These are phyloP conservation scores for Melieria crassipennis DNA, from an alignment of 2,888 invertebrate genomes.

Conservation along the genomic window DNA sequence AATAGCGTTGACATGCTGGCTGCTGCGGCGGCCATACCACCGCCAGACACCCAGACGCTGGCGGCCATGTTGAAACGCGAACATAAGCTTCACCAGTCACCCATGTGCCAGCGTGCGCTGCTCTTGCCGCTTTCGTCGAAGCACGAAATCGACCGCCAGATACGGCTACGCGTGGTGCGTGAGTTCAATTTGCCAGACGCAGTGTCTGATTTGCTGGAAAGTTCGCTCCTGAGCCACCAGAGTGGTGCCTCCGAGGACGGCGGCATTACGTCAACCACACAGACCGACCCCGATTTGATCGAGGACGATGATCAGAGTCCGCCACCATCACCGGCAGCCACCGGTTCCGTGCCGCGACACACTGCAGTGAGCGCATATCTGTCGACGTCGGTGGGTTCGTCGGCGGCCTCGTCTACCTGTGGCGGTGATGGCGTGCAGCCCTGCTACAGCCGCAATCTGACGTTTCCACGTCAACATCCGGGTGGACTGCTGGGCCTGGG, in stretches of 20 bases:
- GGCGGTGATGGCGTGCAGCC: constrained; percentile 60
- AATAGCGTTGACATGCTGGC: constrained; percentile 74
- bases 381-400: constrained; percentile 59
- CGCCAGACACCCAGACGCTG: constrained; percentile 81
- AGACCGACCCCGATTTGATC: constrained; percentile 55
- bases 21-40: constrained; percentile 74
- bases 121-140: constrained; percentile 79
- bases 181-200: constrained; percentile 94
- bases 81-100: constrained; percentile 81
- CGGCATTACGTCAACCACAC: constrained; percentile 51
- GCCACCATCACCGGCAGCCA: constrained; percentile 66
- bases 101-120: constrained; percentile 82
- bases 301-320: constrained; percentile 61
- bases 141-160: constrained; percentile 79
- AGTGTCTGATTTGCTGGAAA: constrained; percentile 80
- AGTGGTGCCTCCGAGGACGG: constrained; percentile 44
- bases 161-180: constrained; percentile 88
- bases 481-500: constrained; percentile 51
- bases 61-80: constrained; percentile 85
- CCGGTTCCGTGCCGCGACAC: constrained; percentile 47
- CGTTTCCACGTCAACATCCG: constrained; percentile 69
- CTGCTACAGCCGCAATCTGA: constrained; percentile 72
- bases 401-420: constrained; percentile 52
- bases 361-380: constrained; percentile 55
- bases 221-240: constrained; percentile 60